phyloP scores from a whole-genome alignment of 1,140 invertebrate genomes.

The Drosophila parvula region DNA sequence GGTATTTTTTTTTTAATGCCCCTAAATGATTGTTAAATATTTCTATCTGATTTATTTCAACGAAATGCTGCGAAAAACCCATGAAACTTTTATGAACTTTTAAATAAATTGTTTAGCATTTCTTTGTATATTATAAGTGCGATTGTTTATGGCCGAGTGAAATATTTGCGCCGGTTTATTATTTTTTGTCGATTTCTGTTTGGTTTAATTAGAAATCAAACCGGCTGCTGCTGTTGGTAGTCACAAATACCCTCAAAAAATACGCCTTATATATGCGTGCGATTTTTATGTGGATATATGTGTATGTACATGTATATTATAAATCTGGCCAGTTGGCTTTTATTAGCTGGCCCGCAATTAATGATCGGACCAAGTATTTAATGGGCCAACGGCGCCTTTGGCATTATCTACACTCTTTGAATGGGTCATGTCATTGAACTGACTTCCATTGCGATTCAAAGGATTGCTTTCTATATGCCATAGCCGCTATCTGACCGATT shows the following conservation, averaged over 20 bases:
- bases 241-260: constrained; percentile 15
- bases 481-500: constrained; percentile 26
- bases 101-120: constrained; percentile 25
- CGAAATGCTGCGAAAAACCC: neutral
- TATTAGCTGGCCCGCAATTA: constrained; percentile 53
- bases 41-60: constrained; percentile 18
- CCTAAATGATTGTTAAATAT: neutral
- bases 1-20: too few species aligned
- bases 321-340: constrained; percentile 49
- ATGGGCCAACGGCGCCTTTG: constrained; percentile 55
- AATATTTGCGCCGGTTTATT: constrained; percentile 54
- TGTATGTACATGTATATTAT: constrained; percentile 42
- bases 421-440: constrained; percentile 63
- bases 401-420: constrained; percentile 54
- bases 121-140: constrained; percentile 33
- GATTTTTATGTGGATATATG: constrained; percentile 8
- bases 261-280: constrained; percentile 23
- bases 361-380: constrained; percentile 67
- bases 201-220: constrained; percentile 66
- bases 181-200: constrained; percentile 30
- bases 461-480: constrained; percentile 24
- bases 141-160: constrained; percentile 36
- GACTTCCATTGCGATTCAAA: constrained; percentile 35
- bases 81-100: constrained; percentile 21
- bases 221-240: constrained; percentile 52